These are phyloP conservation scores for Subanguina moxae DNA, from an alignment of 1,140 invertebrate species.

Conservation along the genomic window DNA sequence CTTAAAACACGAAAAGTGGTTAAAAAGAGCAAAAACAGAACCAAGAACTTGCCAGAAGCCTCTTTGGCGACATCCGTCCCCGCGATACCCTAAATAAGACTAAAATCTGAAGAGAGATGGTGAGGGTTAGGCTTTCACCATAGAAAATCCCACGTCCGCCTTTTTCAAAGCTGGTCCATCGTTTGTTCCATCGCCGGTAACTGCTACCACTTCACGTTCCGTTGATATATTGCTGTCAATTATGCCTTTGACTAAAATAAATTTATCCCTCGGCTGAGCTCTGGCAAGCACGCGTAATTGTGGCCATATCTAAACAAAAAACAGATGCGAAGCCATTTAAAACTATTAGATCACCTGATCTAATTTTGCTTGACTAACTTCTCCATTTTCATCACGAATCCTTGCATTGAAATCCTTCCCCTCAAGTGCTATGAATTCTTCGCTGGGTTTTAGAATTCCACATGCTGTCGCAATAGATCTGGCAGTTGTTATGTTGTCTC, in stretches of 20 bases:
- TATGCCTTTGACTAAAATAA: conserved; percentile 94
- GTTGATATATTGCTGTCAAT: conserved; percentile 87
- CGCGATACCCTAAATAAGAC: conserved; percentile 77
- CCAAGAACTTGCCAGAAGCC: too few relatives aligned
- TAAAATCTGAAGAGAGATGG: background rate
- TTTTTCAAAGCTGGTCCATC: conserved; percentile 53
- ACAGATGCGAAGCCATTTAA: conserved; percentile 74
- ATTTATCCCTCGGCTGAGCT: conserved; percentile 98
- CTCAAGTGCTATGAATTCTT: conserved; percentile 91
- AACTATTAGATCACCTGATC: conserved; percentile 63
- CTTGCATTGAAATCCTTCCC: conserved; percentile 93
- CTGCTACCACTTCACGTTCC: conserved; percentile 93
- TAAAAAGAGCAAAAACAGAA: too few relatives aligned
- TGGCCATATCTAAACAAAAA: conserved; percentile 91
- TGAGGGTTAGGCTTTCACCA: conserved; percentile 27
- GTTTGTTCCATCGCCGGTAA: conserved; percentile 99
- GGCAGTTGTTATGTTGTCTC: conserved; percentile 97
- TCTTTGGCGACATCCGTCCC: conserved; percentile 99
- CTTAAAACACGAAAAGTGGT: too few relatives aligned
- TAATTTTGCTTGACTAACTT: conserved; percentile 45
- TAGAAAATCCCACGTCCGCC: conserved; percentile 60
- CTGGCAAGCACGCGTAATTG: conserved; percentile 87
- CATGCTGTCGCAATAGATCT: conserved; percentile 81
- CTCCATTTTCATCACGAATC: conserved; percentile 72
- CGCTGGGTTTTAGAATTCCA: conserved; percentile 86